phyloP scores from a whole-genome alignment of 2,113 vertebrate genomes.

The Numida meleagris region DNA sequence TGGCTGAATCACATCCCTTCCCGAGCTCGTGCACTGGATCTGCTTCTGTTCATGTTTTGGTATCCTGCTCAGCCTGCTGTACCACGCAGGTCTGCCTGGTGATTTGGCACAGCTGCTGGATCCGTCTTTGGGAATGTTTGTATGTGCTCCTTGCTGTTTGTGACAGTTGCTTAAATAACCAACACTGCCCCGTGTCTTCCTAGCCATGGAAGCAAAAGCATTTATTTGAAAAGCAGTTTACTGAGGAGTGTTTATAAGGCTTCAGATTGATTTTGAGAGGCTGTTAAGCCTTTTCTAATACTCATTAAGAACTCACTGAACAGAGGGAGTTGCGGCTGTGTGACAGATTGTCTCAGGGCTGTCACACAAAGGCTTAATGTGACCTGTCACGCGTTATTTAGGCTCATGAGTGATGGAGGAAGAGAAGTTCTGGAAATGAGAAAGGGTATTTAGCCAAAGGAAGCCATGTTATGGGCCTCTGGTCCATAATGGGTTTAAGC shows the following conservation, averaged over 20 bases:
- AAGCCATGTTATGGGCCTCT: background rate
- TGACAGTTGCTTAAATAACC: background rate
- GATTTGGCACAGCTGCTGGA: background rate
- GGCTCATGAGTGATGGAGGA: background rate
- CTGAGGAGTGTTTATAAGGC: background rate
- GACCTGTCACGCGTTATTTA: background rate
- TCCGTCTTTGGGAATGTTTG: background rate
- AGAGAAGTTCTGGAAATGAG: background rate
- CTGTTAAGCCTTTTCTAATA: slow-evolving; percentile 5
- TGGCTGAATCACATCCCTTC: background rate
- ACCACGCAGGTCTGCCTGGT: rapidly evolving
- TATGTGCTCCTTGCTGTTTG: background rate
- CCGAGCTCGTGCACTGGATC: rapidly evolving
- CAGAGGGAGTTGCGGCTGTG: background rate
- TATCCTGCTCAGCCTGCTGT: background rate
- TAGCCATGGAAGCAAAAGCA: background rate
- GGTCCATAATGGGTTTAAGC: background rate
- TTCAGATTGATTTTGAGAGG: slow-evolving; percentile 31
- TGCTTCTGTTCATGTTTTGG: background rate
- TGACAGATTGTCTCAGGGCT: slow-evolving; percentile 6
- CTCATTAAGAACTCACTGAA: slow-evolving; percentile 12
- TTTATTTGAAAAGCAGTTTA: slow-evolving; percentile 1
- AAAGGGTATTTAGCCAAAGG: background rate
- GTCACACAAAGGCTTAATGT: background rate
- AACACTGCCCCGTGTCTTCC: background rate